phyloP scores from a whole-genome alignment of 1,140 invertebrate genomes.

The Achatina immaculata region DNA sequence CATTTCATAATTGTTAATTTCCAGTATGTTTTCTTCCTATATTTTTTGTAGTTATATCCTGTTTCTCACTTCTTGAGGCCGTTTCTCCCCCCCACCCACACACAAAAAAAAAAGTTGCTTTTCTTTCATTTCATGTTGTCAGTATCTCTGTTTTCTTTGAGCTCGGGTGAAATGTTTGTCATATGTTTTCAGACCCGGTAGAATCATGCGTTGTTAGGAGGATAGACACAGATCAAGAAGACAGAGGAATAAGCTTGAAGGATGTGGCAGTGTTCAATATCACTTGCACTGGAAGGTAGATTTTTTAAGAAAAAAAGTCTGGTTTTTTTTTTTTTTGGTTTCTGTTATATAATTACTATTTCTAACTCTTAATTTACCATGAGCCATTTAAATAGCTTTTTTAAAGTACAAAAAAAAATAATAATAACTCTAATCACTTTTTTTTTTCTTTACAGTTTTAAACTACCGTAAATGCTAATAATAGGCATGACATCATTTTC shows the following conservation, averaged over 20 bases:
- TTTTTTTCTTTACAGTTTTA: too few species aligned
- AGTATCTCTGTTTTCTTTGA: background rate
- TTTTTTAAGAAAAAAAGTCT: too few species aligned
- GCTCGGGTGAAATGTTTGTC: background rate
- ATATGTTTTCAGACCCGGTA: conserved; percentile 13
- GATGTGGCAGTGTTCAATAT: conserved; percentile 11
- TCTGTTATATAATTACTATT: too few species aligned
- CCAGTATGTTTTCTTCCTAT: background rate
- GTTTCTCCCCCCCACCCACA: background rate
- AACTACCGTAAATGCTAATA: too few species aligned
- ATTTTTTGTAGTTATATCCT: background rate
- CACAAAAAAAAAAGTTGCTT: background rate
- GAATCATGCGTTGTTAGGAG: background rate
- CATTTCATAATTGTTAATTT: too few species aligned
- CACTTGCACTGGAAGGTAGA: conserved; percentile 28
- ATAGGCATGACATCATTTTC: too few species aligned
- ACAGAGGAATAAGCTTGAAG: conserved; percentile 23
- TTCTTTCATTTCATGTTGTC: background rate
- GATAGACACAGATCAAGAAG: conserved; percentile 1
- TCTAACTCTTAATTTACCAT: too few species aligned
- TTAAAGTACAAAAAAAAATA: too few species aligned
- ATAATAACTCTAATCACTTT: too few species aligned
- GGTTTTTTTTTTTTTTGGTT: too few species aligned
- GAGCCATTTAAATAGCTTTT: too few species aligned
- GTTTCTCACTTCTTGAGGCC: background rate